phyloP scores from a whole-genome alignment of 2,888 invertebrate species.

The Caenorhabditis japonica region DNA sequence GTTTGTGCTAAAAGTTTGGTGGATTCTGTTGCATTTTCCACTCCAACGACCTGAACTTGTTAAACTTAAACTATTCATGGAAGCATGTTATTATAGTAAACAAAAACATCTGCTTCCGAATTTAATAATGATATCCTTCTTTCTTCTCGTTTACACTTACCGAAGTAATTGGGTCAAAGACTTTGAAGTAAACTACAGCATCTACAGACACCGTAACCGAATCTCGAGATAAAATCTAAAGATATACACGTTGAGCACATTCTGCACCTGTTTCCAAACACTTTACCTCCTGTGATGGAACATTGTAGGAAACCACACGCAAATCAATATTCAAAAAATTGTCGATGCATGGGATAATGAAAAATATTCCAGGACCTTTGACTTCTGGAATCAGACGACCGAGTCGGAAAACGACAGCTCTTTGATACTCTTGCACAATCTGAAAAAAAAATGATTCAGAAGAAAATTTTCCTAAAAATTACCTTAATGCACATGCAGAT shows the following conservation, averaged over 20 bases:
- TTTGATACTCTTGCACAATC: constrained; percentile 81
- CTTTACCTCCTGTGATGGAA: constrained; percentile 93
- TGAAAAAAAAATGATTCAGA: constrained; percentile 16
- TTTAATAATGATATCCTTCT: too few relatives aligned
- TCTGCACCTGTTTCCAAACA: too few relatives aligned
- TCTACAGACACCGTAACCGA: constrained; percentile 57
- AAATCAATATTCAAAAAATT: constrained; percentile 85
- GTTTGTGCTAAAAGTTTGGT: constrained; percentile 79
- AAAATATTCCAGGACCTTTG: constrained; percentile 82
- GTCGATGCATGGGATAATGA: constrained; percentile 83
- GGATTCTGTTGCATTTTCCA: constrained; percentile 87
- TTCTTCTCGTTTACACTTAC: too few relatives aligned
- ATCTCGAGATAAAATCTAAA: constrained; percentile 51
- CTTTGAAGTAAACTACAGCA: constrained; percentile 58
- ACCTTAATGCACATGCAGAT: constrained; percentile 74
- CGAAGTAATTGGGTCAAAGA: constrained; percentile 52
- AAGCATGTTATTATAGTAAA: not conserved
- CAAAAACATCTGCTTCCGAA: too few relatives aligned
- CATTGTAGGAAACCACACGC: constrained; percentile 93
- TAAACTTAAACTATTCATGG: not conserved
- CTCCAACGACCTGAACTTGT: constrained; percentile 83
- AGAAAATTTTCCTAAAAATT: not conserved
- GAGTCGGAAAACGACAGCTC: constrained; percentile 87
- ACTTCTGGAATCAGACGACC: constrained; percentile 85
- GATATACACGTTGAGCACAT: too few relatives aligned